These are phyloP conservation scores for Drosophila sordidapex DNA, from an alignment of 2,888 invertebrate genomes.

Conservation along the genomic window DNA sequence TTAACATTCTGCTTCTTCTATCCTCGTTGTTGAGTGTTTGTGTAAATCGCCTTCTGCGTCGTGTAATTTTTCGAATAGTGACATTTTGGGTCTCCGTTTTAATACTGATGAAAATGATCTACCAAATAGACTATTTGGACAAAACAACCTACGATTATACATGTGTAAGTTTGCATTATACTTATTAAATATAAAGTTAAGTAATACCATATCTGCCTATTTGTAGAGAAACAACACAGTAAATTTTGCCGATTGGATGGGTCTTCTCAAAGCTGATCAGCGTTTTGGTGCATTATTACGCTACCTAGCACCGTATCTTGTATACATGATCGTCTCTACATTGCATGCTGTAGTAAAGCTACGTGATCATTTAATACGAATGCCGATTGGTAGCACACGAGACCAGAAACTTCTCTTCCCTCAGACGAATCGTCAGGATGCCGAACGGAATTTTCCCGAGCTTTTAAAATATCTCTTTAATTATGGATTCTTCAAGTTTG, in stretches of 20 bases:
- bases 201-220: no score
- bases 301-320: conserved; percentile 92
- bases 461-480: conserved; percentile 95
- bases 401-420: conserved; percentile 90
- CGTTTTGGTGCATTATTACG: conserved; percentile 87
- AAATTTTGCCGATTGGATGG: conserved; percentile 93
- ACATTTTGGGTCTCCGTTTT: conserved; percentile 91
- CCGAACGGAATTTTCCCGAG: conserved; percentile 92
- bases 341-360: conserved; percentile 93
- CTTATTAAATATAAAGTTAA: neutral
- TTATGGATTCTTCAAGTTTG: conserved; percentile 98
- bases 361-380: conserved; percentile 89
- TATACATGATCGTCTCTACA: conserved; percentile 93
- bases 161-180: conserved; percentile 87
- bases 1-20: conserved; percentile 92
- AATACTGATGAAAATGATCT: conserved; percentile 96
- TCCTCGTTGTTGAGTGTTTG: conserved; percentile 90
- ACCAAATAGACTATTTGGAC: conserved; percentile 95
- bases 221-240: conserved; percentile 52
- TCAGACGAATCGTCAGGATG: conserved; percentile 90
- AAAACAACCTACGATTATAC: conserved; percentile 90
- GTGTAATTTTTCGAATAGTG: conserved; percentile 89
- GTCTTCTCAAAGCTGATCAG: conserved; percentile 89
- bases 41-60: conserved; percentile 90
- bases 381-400: conserved; percentile 85